Conservation (phyloP, 2,888 invertebrate species). For the Ormyrus labotus region DNA sequence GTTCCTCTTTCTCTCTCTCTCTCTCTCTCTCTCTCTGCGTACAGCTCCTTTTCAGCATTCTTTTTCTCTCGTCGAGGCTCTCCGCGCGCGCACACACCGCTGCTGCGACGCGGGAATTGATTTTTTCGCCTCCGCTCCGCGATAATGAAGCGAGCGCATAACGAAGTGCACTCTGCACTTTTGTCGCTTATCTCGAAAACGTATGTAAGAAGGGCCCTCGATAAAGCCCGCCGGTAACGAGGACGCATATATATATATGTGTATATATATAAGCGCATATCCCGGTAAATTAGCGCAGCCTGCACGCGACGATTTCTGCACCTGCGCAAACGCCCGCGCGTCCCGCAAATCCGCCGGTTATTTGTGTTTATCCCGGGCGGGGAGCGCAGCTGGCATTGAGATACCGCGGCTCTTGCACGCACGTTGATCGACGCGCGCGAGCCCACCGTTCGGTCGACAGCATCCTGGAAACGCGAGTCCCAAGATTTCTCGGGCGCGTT, state of each 20-base stretch:
- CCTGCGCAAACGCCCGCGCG: slow-evolving; percentile 37
- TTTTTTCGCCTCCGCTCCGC: too few relatives aligned
- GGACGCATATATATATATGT: background rate
- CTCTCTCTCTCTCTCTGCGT: too few relatives aligned
- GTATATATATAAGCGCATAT: background rate
- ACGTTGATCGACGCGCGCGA: background rate
- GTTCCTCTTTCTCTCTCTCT: too few relatives aligned
- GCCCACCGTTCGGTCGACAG: background rate
- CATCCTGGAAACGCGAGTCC: background rate
- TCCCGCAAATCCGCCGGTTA: slow-evolving; percentile 14
- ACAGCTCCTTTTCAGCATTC: too few relatives aligned
- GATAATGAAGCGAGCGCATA: slow-evolving; percentile 5
- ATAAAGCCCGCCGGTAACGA: slow-evolving; percentile 13
- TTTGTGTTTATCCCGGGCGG: slow-evolving; percentile 38
- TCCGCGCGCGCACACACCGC: too few relatives aligned
- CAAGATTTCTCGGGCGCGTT: background rate
- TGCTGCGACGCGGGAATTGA: too few relatives aligned
- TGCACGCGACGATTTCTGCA: slow-evolving; percentile 26
- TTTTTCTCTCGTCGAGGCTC: too few relatives aligned
- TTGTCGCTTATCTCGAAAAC: slow-evolving; percentile 25
- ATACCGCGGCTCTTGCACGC: background rate
- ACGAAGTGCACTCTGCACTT: background rate
- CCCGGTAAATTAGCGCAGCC: slow-evolving; percentile 24
- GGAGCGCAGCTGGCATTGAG: background rate
- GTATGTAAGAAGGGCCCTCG: slow-evolving; percentile 13